phyloP scores from a whole-genome alignment of 1,140 invertebrate species.

The Neoseiulus cucumeris region DNA sequence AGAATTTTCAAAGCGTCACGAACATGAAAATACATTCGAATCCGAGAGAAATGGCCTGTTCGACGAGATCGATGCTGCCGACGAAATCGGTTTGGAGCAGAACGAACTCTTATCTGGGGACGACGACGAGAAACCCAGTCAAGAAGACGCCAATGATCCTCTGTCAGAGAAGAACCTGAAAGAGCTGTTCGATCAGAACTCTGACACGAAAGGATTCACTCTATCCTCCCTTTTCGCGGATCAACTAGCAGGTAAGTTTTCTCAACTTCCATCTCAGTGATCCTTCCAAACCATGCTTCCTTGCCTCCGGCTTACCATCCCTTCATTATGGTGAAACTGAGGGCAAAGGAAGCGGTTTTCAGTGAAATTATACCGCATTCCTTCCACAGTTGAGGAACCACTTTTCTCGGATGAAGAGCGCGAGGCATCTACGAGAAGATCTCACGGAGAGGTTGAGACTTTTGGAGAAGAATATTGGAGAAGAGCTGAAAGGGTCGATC shows the following conservation, averaged over 20 bases:
- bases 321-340: too few relatives aligned
- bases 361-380: background rate
- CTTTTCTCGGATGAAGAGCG: background rate
- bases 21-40: background rate
- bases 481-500: background rate
- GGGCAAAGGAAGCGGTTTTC: too few relatives aligned
- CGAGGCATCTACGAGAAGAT: background rate
- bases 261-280: too few relatives aligned
- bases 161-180: background rate
- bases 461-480: background rate
- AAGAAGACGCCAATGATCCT: background rate
- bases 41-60: background rate
- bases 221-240: background rate
- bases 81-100: background rate
- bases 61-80: slow-evolving; percentile 5
- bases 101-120: background rate
- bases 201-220: background rate
- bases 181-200: background rate
- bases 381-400: background rate
- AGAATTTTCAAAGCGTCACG: too few relatives aligned
- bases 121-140: background rate
- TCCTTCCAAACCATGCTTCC: too few relatives aligned
- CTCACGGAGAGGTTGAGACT: background rate
- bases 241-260: background rate
- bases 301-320: too few relatives aligned